Evolutionary conservation across 1,140 invertebrate species (phyloP), one percentile per base, ranked within the genome.

Genomic region (Cydia fagiglandana): DNA sequence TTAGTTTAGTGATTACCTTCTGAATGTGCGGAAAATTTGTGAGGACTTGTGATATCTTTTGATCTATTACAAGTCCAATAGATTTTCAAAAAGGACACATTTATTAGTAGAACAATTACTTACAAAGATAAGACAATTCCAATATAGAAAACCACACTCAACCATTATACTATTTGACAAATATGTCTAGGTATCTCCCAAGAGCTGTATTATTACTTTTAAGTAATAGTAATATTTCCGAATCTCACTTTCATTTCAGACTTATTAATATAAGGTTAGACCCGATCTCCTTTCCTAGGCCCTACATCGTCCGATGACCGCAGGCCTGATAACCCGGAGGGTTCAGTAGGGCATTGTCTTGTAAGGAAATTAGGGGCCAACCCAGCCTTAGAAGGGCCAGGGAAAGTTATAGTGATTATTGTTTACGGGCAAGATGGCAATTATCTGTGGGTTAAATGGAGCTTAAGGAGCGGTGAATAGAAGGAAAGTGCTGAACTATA

Each of bases 321-420:
- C 47, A 24, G 66, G 28, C 7, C 38, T 45, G 86, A 88, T 88
- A 86, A 85, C 85, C 85, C 78, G 73, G 82, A 81, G 70, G 79
- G 81, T 81, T 81, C 80, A 82, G 38, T 80, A 50, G 86, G 86
- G 83, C 86, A 86, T 78, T 81, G 78, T 81, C 81, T 78, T 84
- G 84, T 81, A 86, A 82, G 83, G 80, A 80, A 78, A 82, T 78
- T 73, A 75, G 76, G 79, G 79, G 77, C 80, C 79, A 78, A 76
- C 80, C 79, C 74, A 79, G 82, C 87, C 84, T 80, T 84, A 80
- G 80, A 85, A 78, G 83, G 82, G 75, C 20, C 45, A 73, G 87
- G 84, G 87, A 88, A 87, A 88, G 84, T 87, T 61, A 76, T n/a
- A 61, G 20, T 61, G 56, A 61, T 61, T 61, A 61, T 61, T 61